These are phyloP conservation scores for Teleopsis dalmanni DNA, from an alignment of 1,140 invertebrate genomes.

Conservation along the genomic window DNA sequence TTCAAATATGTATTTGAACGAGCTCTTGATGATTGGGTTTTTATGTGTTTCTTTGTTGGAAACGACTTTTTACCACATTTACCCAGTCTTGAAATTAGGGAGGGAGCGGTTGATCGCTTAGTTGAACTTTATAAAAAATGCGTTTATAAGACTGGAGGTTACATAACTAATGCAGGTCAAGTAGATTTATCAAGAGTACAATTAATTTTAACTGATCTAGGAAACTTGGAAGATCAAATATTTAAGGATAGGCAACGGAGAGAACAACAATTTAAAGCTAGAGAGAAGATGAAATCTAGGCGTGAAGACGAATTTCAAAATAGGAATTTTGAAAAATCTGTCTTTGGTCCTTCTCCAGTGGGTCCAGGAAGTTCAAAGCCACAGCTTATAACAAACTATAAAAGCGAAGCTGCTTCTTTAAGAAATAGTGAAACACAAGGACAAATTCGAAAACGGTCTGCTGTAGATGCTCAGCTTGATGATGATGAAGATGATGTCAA, in stretches of 20 bases:
- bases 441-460: slow-evolving; percentile 43
- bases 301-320: slow-evolving; percentile 39
- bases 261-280: slow-evolving; percentile 71
- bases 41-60: slow-evolving; percentile 99
- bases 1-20: slow-evolving; percentile 84
- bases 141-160: slow-evolving; percentile 91
- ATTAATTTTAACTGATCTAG: slow-evolving; percentile 88
- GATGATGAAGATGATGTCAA: slow-evolving; percentile 56
- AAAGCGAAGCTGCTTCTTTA: slow-evolving; percentile 63
- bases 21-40: slow-evolving; percentile 97
- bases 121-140: slow-evolving; percentile 91
- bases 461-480: slow-evolving; percentile 29
- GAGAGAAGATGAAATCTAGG: slow-evolving; percentile 65
- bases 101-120: slow-evolving; percentile 93
- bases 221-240: slow-evolving; percentile 94
- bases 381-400: slow-evolving; percentile 42
- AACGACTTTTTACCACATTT: slow-evolving; percentile 99
- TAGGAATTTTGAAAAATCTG: slow-evolving; percentile 40
- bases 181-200: slow-evolving; percentile 90
- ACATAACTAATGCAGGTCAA: slow-evolving; percentile 88
- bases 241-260: slow-evolving; percentile 85
- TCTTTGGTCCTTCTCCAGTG: slow-evolving; percentile 57
- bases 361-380: slow-evolving; percentile 44
- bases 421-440: slow-evolving; percentile 37
- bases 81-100: slow-evolving; percentile 95